Evolutionary conservation across 1,140 invertebrate genomes (phyloP).

Genomic region (Phenacoccus solenopsis): DNA sequence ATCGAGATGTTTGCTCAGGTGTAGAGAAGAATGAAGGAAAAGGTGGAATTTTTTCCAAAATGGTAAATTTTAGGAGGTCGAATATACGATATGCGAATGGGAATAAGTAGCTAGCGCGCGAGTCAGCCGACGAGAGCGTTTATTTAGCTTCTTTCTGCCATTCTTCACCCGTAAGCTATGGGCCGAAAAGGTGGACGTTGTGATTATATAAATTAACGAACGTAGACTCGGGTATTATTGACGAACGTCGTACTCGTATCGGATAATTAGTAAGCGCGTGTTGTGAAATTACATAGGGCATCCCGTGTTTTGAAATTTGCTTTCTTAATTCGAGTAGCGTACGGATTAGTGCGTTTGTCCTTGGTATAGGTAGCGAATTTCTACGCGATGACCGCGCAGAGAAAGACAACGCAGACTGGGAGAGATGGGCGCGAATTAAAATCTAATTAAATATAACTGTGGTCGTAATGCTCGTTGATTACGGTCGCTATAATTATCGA

Average conservation of each 20-base stretch:
- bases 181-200: too few relatives aligned
- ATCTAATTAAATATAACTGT: not conserved
- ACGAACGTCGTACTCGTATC: not conserved
- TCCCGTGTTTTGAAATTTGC: not conserved
- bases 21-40: too few relatives aligned
- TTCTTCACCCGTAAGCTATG: too few relatives aligned
- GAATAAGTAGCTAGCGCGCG: too few relatives aligned
- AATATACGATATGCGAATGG: too few relatives aligned
- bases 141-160: too few relatives aligned
- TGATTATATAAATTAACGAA: not conserved
- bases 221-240: not conserved
- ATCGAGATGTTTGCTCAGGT: too few relatives aligned
- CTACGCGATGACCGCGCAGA: not conserved
- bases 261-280: not conserved
- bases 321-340: not conserved
- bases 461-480: not conserved
- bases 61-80: too few relatives aligned
- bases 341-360: not conserved
- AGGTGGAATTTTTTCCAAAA: too few relatives aligned
- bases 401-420: not conserved
- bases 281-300: not conserved
- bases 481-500: not conserved
- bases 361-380: not conserved
- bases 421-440: not conserved
- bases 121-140: too few relatives aligned